Evolutionary conservation across 1,140 invertebrate genomes (phyloP), one percentile per base, ranked within the genome.

Genomic region (Nixonia krombeini): DNA sequence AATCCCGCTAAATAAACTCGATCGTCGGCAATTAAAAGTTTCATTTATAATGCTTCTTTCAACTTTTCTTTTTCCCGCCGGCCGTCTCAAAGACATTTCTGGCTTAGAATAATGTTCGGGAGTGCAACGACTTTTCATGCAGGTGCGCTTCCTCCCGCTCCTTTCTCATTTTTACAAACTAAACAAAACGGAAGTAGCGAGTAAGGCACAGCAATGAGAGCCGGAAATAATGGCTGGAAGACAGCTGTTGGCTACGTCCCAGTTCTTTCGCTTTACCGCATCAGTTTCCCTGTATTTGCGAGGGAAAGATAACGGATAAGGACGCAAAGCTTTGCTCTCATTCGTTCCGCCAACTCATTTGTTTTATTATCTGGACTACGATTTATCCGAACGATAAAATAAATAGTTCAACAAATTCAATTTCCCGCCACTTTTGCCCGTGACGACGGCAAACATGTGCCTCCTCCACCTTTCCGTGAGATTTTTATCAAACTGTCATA

Each of bases 211-310:
- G 31, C 38, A 28, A 37, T n/a, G 47, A 51, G 35, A 40, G 35
- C 16, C 31, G 23, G 47, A 51, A 51, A 25, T 51, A 51, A 51
- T 51, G 47, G 26, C 35, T 51, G 25, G 35, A 28, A 51, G 47
- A 40, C 47, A 51, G 47, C 47, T 51, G 47, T 40, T 51, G 47
- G 25, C 47, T 51, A 25, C 47, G 35, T 51, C 35, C 35, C 37
- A 40, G 4, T 40, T 51, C 47, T 49, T 49, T 26, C 45, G 29
- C 37, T 49, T 49, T 18, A 25, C 18, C 35, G 35, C 35, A 28
- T 13, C 25, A 26, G 10, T 50, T 38, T 50, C 28, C 15, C 35
- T 25, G 10, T 35, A 21, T 26, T 10, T 13, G 10, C 33, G 33
- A 40, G 6, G 4, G 9, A 13, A 17, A 38, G 47, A 38, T 50